Evolutionary conservation across 2,797 vertebrate genomes (phyloP), one percentile per base, ranked within the genome.

Genomic region (Bucorvus abyssinicus): DNA sequence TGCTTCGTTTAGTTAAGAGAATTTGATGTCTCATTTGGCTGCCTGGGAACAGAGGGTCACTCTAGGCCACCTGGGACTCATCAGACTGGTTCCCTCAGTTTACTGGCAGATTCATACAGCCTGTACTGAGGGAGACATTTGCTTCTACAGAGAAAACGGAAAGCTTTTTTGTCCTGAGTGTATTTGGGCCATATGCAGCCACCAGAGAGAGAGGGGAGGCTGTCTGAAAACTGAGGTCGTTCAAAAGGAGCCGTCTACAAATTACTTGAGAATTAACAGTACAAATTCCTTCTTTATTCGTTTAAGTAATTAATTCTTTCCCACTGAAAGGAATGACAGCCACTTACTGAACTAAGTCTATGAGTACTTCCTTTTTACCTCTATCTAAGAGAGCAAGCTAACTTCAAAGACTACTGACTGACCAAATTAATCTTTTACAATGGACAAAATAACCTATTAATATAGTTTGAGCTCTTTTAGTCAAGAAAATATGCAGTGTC

Each of bases 1-100:
- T 93, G 93, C 90, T 91, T 95, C 91, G 75, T 93, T 96, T 96
- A 90, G 78, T 92, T 74, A 95, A 91, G 95, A 96, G 96, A 95
- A 96, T 96, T 95, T 83, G 71, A 92, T 87, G 95, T 96, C 84
- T 96, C 81, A 85, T 93, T 95, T 93, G 93, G 86, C 94, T 85
- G 94, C 94, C 95, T 95, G 93, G 86, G 84, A 96, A 95, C 95
- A 81, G 81, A 75, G 75, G 93, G 95, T 96, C 96, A 95, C 92
- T 93, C 91, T 89, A 78, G 95, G 94, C 92, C 86, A 90, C 86
- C 90, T 83, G 78, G 71, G 95, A 95, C 93, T 90, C 92, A 93
- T 83, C 95, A 81, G 71, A 91, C 92, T 92, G 81, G 90, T 96
- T 97, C 81, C 89, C 78, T 94, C 5, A 3, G 75, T 21, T 93